Conservation (phyloP, 2,113 vertebrate genomes). For the Platichthys stellatus region DNA sequence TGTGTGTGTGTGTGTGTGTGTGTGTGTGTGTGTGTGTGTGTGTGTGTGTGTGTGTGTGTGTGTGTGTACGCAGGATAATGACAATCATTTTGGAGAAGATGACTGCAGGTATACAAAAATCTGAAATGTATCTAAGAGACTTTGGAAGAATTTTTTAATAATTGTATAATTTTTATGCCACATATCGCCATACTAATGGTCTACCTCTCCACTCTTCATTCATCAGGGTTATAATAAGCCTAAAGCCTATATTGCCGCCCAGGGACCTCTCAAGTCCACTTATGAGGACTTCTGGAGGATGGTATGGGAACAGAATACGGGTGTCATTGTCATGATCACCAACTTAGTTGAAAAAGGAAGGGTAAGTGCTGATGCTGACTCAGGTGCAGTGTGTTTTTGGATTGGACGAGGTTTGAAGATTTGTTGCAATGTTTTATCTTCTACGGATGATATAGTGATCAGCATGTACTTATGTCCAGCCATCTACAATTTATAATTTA, state of each 20-base stretch:
- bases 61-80: too few relatives aligned
- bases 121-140: too few relatives aligned
- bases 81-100: too few relatives aligned
- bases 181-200: neutral
- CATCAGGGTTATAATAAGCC: constrained; percentile 94
- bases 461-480: neutral
- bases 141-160: neutral
- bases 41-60: constrained; percentile 19
- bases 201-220: neutral
- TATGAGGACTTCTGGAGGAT: constrained; percentile 98
- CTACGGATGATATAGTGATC: too few relatives aligned
- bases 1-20: neutral
- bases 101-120: too few relatives aligned
- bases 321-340: constrained; percentile 96
- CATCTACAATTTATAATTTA: neutral
- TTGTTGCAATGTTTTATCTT: neutral
- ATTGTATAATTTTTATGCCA: neutral
- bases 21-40: constrained; percentile 6
- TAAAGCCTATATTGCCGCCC: constrained; percentile 94
- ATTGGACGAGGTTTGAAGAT: too few relatives aligned
- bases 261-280: constrained; percentile 95
- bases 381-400: neutral
- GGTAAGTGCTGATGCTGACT: constrained; percentile 48
- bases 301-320: constrained; percentile 97
- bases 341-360: constrained; percentile 97